A percentile compares a stretch with the other conserved stretches of the same genome.
Evolutionary conservation across 2,113 vertebrate species (phyloP).

Genomic region (Mastomys coucha): DNA sequence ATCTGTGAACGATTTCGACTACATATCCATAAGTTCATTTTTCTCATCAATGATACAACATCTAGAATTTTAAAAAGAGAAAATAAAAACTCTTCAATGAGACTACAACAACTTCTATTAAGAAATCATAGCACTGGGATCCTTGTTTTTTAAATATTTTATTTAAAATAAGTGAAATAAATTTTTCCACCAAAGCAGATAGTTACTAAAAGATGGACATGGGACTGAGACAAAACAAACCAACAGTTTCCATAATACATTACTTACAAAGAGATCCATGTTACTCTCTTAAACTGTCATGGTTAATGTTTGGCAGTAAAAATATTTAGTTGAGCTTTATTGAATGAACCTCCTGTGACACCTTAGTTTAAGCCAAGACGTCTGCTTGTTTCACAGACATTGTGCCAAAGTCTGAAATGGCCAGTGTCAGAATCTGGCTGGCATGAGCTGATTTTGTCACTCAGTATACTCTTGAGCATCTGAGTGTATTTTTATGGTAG

Average conservation of each 20-base stretch:
- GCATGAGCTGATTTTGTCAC: not conserved
- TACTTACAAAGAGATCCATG: not conserved
- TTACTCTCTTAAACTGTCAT: not conserved
- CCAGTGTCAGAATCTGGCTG: not conserved
- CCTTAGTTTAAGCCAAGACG: not conserved
- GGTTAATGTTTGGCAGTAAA: not conserved
- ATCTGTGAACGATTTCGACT: not conserved
- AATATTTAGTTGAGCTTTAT: not conserved
- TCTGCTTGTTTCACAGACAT: not conserved
- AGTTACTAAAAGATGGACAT: slow-evolving; percentile 30
- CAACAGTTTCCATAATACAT: not conserved
- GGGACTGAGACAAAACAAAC: slow-evolving; percentile 7
- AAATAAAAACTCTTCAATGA: not conserved
- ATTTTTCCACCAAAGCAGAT: not conserved
- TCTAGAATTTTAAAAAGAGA: not conserved
- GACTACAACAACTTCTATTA: slow-evolving; percentile 10
- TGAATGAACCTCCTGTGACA: not conserved
- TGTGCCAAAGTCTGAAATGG: not conserved
- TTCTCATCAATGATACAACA: not conserved
- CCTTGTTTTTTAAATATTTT: not conserved
- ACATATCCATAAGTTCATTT: not conserved
- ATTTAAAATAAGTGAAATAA: not conserved
- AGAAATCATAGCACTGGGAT: slow-evolving; percentile 3
- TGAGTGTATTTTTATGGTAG: not conserved
- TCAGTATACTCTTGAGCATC: not conserved